A percentile compares a stretch with the other conserved stretches of the same genome.
Evolutionary conservation across 2,113 vertebrate genomes (phyloP).

Genomic region (Phainopepla nitens): DNA sequence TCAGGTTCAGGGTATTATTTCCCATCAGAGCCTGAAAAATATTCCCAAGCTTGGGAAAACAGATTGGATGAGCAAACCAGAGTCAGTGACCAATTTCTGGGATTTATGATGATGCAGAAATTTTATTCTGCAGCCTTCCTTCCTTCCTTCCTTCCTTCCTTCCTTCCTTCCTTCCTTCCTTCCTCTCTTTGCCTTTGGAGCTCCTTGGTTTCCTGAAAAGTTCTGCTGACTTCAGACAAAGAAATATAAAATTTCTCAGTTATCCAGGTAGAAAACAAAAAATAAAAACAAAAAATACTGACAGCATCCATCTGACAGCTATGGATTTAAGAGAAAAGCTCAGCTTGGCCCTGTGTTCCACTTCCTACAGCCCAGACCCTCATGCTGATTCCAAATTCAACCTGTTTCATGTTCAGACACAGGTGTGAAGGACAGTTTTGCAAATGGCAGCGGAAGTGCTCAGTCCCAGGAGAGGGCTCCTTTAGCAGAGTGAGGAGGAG

Average conservation of each 20-base stretch:
- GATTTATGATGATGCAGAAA: background rate
- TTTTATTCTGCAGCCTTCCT: background rate
- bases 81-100: background rate
- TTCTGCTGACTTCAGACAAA: background rate
- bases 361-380: background rate
- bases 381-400: background rate
- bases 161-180: no score
- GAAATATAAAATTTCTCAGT: background rate
- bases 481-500: background rate
- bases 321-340: background rate
- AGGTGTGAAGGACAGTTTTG: fast-evolving
- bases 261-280: background rate
- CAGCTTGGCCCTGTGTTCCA: background rate
- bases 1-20: background rate
- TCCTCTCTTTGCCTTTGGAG: background rate
- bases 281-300: no score
- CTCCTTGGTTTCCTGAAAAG: background rate
- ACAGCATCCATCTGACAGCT: background rate
- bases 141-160: background rate
- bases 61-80: background rate
- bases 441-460: background rate
- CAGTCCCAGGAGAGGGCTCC: background rate
- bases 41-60: background rate
- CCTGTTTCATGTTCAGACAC: background rate
- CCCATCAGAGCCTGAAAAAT: background rate